Evolutionary conservation across 2,113 vertebrate species (phyloP), one percentile per base, ranked within the genome.

Genomic region (Antigone vipio): DNA sequence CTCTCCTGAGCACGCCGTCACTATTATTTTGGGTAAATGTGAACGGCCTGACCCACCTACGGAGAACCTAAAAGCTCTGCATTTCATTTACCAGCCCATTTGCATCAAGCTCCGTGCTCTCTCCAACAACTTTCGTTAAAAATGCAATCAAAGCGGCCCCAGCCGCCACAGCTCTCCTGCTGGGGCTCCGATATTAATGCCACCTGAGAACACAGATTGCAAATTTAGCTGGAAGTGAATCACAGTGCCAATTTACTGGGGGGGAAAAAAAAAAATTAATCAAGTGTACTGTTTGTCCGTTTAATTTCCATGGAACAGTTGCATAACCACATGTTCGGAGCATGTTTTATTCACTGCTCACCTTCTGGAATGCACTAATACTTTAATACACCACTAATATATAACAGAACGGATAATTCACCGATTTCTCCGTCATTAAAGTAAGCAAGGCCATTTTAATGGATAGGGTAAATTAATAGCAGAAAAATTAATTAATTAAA

Each of bases 201-300:
- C 95, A 97, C 92, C 91, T 92, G 85, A 97, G 94, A 95, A 78
- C 85, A 83, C 91, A 95, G 92, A 95, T 69, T 92, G 94, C 84
- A 93, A 91, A 95, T 96, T 89, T 94, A 96, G 89, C 92, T 97
- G 87, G 91, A 97, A 94, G 78, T 96, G 83, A 94, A 97, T 95
- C 92, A 83, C 72, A 63, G 83, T 40, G 60, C 85, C 89, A 97
- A 85, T 91, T 95, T 88, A 89, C 67, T 76, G 49, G 63, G 64
- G 23, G 0, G 49, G 11, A 35, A 47, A 35, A 45, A 92, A 67
- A 74, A 87, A 55, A 87, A 77, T 83, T 96, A 95, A 96, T 95
- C 79, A 81, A 96, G 77, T 89, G 91, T 86, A 89, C 92, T 96
- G 85, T 94, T 97, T 94, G 96, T 95, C 94, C 85, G 8, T 95